These are phyloP conservation scores for Drosophila nigromelanica DNA, from an alignment of 1,140 invertebrate species.

Conservation along the genomic window DNA sequence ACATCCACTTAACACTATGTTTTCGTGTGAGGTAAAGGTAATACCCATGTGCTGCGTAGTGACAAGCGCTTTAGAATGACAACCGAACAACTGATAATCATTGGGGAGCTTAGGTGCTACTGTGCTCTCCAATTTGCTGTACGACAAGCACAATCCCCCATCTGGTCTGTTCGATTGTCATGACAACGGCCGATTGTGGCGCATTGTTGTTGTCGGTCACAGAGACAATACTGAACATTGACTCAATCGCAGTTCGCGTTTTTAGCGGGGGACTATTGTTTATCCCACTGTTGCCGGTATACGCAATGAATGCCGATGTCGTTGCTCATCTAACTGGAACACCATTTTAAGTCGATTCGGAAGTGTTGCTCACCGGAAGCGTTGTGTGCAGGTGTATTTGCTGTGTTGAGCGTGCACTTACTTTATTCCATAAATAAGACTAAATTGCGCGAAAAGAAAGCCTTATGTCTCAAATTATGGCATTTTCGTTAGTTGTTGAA, in stretches of 20 bases:
- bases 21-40: background rate
- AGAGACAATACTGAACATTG: conserved; percentile 57
- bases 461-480: too few relatives aligned
- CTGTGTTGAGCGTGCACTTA: background rate
- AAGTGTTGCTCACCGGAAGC: conserved; percentile 42
- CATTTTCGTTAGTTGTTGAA: too few relatives aligned
- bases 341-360: conserved; percentile 38
- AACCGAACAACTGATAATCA: conserved; percentile 68
- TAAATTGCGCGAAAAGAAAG: background rate
- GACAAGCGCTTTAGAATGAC: conserved; percentile 29
- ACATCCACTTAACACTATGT: background rate
- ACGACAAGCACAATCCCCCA: conserved; percentile 20
- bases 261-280: conserved; percentile 59
- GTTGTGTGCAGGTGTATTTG: conserved; percentile 31
- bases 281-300: conserved; percentile 27
- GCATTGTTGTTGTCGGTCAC: conserved; percentile 31
- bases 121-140: conserved; percentile 20
- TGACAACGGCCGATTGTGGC: conserved; percentile 49
- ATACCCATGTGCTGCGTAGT: conserved; percentile 14
- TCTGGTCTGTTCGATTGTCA: conserved; percentile 46
- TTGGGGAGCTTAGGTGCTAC: conserved; percentile 40
- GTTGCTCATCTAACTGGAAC: conserved; percentile 76
- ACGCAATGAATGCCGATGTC: conserved; percentile 47
- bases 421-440: background rate
- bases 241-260: conserved; percentile 44